Base-by-base conservation (phyloP, 2,113 vertebrate species). In the Periophthalmus modestus region DNA sequence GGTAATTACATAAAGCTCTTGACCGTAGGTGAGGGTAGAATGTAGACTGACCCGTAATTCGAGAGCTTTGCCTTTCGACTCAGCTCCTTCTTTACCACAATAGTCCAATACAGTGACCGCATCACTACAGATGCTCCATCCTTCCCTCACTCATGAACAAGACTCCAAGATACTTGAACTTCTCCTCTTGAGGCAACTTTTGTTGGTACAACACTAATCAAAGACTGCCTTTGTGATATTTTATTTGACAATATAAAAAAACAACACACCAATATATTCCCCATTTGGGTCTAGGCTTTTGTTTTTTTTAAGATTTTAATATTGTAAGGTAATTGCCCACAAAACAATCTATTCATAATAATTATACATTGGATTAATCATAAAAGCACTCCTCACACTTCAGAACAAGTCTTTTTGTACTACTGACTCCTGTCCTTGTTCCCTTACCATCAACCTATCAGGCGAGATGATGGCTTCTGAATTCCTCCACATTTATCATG, bases 401-500 rank as follows among this genome's bases (percentile, higher is more conserved):
- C 15, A 63, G 36, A 10, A 9, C 24, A 11, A 34, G 2, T 69
- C 18, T 75, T 2, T 34, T 14, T 61, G 58, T 75, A 15, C 52
- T 24, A 33, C 15, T 7, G 36, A 16, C 47, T 58, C 66, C 24
- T 50, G 48, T 75, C 73, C 77, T 73, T 76, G 55, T 58, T 52
- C 62, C 43, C 19, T 16, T 34, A 69, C 11, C 54, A 61, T 81
- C 47, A 72, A 23, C 65, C 33, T 77, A 21, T 59, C 59, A 69
- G 50, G 39, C 69, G 33, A 50, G 73, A 73, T 72, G 43, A 79
- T 47, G 50, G 58, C 66, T 68, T 81, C 72, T 78, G 13, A 75
- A 46, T 83, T 77, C 68, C 73, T 81, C 69, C 76, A 77, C 80
- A 87, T 81, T 80, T 66, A 82, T 83, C 78, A 82, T 79, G 80